Percentiles rank a stretch among this genome's conserved stretches.
Conservation (phyloP, 2,113 vertebrate genomes). For the Hymenochirus boettgeri region DNA sequence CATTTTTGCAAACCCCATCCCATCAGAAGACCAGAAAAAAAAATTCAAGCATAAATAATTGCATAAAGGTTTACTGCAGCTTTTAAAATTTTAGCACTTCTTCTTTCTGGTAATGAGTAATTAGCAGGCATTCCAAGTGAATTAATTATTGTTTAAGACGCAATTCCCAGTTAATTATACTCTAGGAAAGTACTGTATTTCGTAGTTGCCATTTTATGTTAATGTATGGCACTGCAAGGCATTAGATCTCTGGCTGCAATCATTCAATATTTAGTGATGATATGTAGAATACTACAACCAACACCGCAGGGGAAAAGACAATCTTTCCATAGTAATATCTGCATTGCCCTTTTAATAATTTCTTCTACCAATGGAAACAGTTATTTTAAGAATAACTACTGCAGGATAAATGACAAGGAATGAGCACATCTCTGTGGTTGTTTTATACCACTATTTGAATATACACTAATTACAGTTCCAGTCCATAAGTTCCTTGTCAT, state of each 20-base stretch:
- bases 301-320: background rate
- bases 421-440: background rate
- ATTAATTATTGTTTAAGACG: conserved; percentile 37
- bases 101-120: conserved; percentile 21
- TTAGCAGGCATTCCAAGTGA: conserved; percentile 20
- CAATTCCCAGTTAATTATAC: conserved; percentile 33
- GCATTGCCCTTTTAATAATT: background rate
- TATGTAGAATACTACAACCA: background rate
- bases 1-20: too few relatives aligned
- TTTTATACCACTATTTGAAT: background rate
- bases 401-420: background rate
- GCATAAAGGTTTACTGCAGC: conserved; percentile 15
- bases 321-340: background rate
- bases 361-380: background rate
- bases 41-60: conserved; percentile 23
- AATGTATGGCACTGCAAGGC: background rate
- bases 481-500: background rate
- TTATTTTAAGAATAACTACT: background rate
- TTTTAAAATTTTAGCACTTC: conserved; percentile 11
- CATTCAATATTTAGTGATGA: conserved; percentile 4
- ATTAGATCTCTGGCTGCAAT: conserved; percentile 18
- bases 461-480: background rate
- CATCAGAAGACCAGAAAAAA: too few relatives aligned
- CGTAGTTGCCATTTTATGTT: conserved; percentile 2
- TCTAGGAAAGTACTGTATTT: conserved; percentile 8